Conservation (phyloP, 2,113 vertebrate species). For the Chroicocephalus ridibundus region DNA sequence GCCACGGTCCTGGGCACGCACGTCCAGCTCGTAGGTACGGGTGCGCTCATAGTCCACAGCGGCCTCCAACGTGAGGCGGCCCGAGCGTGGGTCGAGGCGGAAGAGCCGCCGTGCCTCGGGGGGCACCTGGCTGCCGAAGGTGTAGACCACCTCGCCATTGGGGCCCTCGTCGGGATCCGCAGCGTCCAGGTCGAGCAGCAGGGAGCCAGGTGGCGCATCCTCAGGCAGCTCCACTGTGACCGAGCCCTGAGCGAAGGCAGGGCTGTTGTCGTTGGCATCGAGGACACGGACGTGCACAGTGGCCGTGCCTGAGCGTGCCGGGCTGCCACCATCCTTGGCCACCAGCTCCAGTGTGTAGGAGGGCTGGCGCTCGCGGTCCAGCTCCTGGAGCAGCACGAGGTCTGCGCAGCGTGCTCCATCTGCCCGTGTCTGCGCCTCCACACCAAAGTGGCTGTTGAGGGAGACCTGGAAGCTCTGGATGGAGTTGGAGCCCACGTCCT, state of each 20-base stretch:
- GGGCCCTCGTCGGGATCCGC: constrained; percentile 87
- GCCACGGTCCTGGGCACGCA: constrained; percentile 89
- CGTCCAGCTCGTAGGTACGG: constrained; percentile 89
- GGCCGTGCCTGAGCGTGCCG: constrained; percentile 81
- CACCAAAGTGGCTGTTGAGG: constrained; percentile 89
- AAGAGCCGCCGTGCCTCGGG: constrained; percentile 87
- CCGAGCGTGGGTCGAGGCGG: constrained; percentile 85
- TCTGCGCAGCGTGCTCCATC: constrained; percentile 93
- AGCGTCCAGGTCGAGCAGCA: constrained; percentile 87
- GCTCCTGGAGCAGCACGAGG: constrained; percentile 89
- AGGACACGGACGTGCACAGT: constrained; percentile 87
- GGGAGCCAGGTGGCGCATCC: constrained; percentile 82
- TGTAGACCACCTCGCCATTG: constrained; percentile 89
- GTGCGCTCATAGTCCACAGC: constrained; percentile 90
- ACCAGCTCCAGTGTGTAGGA: constrained; percentile 86
- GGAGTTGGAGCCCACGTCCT: constrained; percentile 90
- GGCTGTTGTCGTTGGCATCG: constrained; percentile 94
- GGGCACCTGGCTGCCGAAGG: constrained; percentile 87
- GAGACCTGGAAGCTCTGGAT: constrained; percentile 92
- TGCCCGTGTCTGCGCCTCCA: constrained; percentile 89
- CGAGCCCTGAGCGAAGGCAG: constrained; percentile 85
- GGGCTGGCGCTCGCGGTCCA: constrained; percentile 90
- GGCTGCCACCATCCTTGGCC: constrained; percentile 89
- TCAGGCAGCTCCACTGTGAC: constrained; percentile 88
- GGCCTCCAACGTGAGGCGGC: constrained; percentile 82